phyloP scores from a whole-genome alignment of 2,888 invertebrate species.

The Bembecia ichneumoniformis region DNA sequence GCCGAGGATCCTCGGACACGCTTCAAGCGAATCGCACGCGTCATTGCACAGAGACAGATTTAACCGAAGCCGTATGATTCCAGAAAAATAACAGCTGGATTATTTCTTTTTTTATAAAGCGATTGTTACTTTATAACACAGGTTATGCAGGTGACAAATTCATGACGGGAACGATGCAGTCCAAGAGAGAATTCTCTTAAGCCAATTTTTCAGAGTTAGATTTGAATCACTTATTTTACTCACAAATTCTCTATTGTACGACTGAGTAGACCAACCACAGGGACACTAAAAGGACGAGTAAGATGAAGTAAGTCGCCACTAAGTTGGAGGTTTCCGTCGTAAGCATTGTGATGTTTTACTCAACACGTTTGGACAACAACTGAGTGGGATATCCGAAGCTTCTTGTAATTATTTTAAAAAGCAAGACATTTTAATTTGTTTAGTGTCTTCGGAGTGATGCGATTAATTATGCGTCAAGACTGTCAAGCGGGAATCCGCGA shows the following conservation, averaged over 20 bases:
- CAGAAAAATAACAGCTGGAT: neutral
- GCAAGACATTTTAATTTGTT: slow-evolving; percentile 25
- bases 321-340: slow-evolving; percentile 74
- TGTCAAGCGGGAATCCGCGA: neutral
- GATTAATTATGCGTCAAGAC: slow-evolving; percentile 7
- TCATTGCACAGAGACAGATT: slow-evolving; percentile 48
- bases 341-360: slow-evolving; percentile 32
- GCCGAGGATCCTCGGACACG: slow-evolving; percentile 26
- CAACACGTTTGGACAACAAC: slow-evolving; percentile 37
- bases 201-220: too few relatives aligned
- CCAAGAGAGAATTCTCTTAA: too few relatives aligned
- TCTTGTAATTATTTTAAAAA: slow-evolving; percentile 13
- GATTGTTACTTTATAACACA: too few relatives aligned
- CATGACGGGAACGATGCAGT: too few relatives aligned
- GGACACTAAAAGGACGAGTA: slow-evolving; percentile 74
- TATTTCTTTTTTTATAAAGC: too few relatives aligned
- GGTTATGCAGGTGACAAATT: too few relatives aligned
- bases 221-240: too few relatives aligned
- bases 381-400: slow-evolving; percentile 26
- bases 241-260: slow-evolving; percentile 32
- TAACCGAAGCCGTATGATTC: slow-evolving; percentile 19
- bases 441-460: slow-evolving; percentile 4
- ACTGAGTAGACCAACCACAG: slow-evolving; percentile 79
- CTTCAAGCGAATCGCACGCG: slow-evolving; percentile 25
- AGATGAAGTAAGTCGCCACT: slow-evolving; percentile 77